phyloP scores from a whole-genome alignment of 2,888 invertebrate species.

The Ophioninae sp. region DNA sequence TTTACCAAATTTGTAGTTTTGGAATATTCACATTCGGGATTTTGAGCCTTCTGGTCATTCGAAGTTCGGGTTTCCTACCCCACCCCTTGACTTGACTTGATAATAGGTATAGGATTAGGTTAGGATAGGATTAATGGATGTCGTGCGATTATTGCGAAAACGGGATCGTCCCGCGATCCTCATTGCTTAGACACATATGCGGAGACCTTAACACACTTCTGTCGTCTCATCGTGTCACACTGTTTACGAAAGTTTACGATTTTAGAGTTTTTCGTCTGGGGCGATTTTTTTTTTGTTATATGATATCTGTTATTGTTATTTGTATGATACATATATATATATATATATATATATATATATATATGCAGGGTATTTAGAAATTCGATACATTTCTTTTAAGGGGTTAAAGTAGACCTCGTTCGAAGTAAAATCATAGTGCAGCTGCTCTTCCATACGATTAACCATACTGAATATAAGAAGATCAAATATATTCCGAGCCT shows the following conservation, averaged over 20 bases:
- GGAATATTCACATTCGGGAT: too few species aligned
- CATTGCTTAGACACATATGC: neutral
- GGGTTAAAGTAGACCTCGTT: neutral
- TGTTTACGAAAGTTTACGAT: neutral
- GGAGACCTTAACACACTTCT: neutral
- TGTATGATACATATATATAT: too few species aligned
- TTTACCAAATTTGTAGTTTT: too few species aligned
- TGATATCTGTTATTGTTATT: too few species aligned
- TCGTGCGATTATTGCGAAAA: neutral
- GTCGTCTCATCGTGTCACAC: neutral
- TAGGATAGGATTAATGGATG: neutral
- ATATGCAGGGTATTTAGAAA: too few species aligned
- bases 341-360: too few species aligned
- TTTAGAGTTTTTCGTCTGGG: neutral
- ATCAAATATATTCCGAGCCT: slow-evolving; percentile 29
- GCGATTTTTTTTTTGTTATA: neutral
- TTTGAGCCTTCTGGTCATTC: too few species aligned
- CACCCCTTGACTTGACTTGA: too few species aligned
- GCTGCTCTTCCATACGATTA: slow-evolving; percentile 39
- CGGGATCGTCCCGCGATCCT: neutral
- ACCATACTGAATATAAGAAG: slow-evolving; percentile 33
- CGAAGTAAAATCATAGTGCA: slow-evolving; percentile 34
- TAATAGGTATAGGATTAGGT: too few species aligned
- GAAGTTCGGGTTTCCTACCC: too few species aligned
- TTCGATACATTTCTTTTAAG: too few species aligned